A percentile compares a stretch with the other conserved stretches of the same genome.
Evolutionary conservation across 1,140 invertebrate genomes (phyloP).

Genomic region (Leptestheria dahalacensis): DNA sequence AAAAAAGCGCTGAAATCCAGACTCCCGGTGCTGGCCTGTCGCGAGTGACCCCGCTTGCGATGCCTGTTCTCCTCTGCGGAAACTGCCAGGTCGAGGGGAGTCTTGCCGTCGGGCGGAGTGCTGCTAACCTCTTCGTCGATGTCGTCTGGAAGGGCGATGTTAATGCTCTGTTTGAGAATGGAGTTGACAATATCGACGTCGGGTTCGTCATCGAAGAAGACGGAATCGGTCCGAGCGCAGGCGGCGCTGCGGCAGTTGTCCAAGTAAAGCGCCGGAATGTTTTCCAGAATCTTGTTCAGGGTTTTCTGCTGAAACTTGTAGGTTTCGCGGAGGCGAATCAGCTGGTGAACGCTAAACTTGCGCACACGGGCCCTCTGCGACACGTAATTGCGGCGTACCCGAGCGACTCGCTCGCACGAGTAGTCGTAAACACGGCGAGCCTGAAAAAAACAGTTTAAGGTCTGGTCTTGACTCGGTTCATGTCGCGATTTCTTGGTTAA

Average conservation of each 20-base stretch:
- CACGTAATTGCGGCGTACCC: slow-evolving; percentile 86
- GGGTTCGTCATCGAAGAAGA: slow-evolving; percentile 43
- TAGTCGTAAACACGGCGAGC: slow-evolving; percentile 63
- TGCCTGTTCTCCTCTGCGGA: slow-evolving; percentile 28
- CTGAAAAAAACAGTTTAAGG: slow-evolving; percentile 18
- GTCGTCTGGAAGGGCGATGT: slow-evolving; percentile 1
- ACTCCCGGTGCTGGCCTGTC: slow-evolving; percentile 12
- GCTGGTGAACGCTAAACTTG: slow-evolving; percentile 84
- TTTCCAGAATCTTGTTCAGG: slow-evolving; percentile 83
- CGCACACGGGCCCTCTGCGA: slow-evolving; percentile 84
- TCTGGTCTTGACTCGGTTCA: neutral
- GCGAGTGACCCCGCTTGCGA: slow-evolving; percentile 1
- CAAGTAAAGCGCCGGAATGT: slow-evolving; percentile 78
- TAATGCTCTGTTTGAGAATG: slow-evolving; percentile 11
- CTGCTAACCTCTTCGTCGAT: slow-evolving; percentile 4
- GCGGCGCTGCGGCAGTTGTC: slow-evolving; percentile 81
- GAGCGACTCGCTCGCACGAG: slow-evolving; percentile 72
- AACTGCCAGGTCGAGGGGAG: slow-evolving; percentile 20
- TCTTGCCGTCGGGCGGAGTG: neutral
- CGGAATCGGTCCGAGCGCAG: slow-evolving; percentile 61
- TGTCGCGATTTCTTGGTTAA: slow-evolving; percentile 3
- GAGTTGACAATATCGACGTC: slow-evolving; percentile 25
- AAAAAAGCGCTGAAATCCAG: slow-evolving; percentile 11
- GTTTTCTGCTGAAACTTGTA: slow-evolving; percentile 92
- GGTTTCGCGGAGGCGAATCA: slow-evolving; percentile 69